phyloP scores from a whole-genome alignment of 2,888 invertebrate species.

The Aromia moschata region DNA sequence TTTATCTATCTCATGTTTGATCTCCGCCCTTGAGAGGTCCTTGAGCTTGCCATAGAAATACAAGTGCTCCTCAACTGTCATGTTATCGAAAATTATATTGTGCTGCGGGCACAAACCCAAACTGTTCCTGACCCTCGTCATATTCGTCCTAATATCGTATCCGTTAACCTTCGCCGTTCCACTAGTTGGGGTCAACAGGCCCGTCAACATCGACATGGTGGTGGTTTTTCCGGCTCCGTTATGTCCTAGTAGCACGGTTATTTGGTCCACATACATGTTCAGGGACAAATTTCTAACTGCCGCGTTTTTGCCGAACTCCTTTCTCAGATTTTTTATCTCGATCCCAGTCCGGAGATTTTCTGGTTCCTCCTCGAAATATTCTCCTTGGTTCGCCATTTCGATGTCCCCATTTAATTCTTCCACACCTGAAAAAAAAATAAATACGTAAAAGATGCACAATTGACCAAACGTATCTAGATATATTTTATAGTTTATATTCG shows the following conservation, averaged over 20 bases:
- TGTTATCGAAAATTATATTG: slow-evolving; percentile 83
- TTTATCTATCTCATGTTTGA: slow-evolving; percentile 70
- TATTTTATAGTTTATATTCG: too few relatives aligned
- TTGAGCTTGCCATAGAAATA: slow-evolving; percentile 82
- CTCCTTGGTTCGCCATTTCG: slow-evolving; percentile 62
- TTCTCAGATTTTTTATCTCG: slow-evolving; percentile 66
- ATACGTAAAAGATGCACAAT: slow-evolving; percentile 32
- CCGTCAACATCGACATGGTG: slow-evolving; percentile 92
- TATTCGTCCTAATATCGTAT: slow-evolving; percentile 73
- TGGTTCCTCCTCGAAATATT: slow-evolving; percentile 66
- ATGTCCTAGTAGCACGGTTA: slow-evolving; percentile 81
- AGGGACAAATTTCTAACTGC: slow-evolving; percentile 77
- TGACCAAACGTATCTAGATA: not conserved
- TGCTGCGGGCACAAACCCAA: slow-evolving; percentile 88
- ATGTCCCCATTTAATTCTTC: slow-evolving; percentile 60
- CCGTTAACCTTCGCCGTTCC: slow-evolving; percentile 79
- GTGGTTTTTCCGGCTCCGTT: slow-evolving; percentile 96
- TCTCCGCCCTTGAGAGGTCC: slow-evolving; percentile 67
- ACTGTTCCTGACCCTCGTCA: slow-evolving; percentile 72
- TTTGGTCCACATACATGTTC: slow-evolving; percentile 89
- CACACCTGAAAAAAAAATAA: too few relatives aligned
- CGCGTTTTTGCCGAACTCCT: slow-evolving; percentile 48
- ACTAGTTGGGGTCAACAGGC: slow-evolving; percentile 72
- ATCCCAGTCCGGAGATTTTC: slow-evolving; percentile 64
- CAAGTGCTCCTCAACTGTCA: slow-evolving; percentile 85